Evolutionary conservation across 2,797 vertebrate species (phyloP), one percentile per base, ranked within the genome.

Genomic region (Acipenser transmontanus): DNA sequence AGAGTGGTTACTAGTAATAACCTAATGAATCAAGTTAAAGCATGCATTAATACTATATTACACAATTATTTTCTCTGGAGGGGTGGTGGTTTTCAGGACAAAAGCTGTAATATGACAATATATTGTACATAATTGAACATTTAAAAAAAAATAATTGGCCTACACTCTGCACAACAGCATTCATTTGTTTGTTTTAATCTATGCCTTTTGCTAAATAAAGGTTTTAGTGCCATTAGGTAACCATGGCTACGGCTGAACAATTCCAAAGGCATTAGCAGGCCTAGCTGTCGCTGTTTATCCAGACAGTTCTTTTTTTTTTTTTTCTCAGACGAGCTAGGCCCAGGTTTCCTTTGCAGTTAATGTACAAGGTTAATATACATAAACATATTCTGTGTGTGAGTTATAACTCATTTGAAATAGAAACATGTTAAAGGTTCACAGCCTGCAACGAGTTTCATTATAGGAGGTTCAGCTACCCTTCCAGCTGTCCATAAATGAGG

Each of bases 401-500:
- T 78, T 78, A 81, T 81, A 76, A 68, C 74, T 75, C 75, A 69
- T 8, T 73, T 71, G 68, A 78, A 80, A 81, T 79, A 73, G 51
- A 86, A 87, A 81, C 77, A 78, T 87, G 81, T 80, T 83, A 85
- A 82, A 90, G 85, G 87, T 89, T 89, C 78, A 81, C 76, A 81
- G 84, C 72, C 84, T 81, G 71, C 75, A 74, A 84, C 80, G 81
- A 73, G 71, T 76, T 84, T 80, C 85, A 84, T 90, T 87, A 78
- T 70, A 78, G 86, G 85, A 85, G 86, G 90, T 84, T 89, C 85
- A 80, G 87, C 87, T 87, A 86, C 87, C 89, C 87, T 89, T 93
- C 92, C 94, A 98, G 95, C 94, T 95, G 93, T 94, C 93, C 85
- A 91, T 93, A 97, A 98, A 98, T 93, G 93, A 97, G 92, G 93